phyloP scores from a whole-genome alignment of 2,888 invertebrate genomes.

The Clepsis dumicolana region DNA sequence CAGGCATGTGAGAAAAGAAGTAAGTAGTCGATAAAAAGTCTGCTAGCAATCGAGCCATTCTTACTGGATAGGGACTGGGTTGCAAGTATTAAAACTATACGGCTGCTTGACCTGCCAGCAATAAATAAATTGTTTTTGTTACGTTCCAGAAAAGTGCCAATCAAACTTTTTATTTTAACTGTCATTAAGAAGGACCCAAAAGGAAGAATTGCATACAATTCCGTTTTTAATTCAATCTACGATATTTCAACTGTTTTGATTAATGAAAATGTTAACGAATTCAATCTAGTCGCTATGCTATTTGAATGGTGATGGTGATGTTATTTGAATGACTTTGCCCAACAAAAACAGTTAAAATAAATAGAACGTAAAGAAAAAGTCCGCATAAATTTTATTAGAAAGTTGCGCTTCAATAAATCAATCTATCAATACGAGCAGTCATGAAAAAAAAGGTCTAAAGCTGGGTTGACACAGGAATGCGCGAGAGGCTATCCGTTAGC shows the following conservation, averaged over 20 bases:
- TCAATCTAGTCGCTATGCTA: too few species aligned
- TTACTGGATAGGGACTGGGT: slow-evolving; percentile 13
- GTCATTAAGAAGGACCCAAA: too few species aligned
- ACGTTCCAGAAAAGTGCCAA: background rate
- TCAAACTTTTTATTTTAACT: too few species aligned
- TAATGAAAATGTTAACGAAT: too few species aligned
- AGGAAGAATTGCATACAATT: too few species aligned
- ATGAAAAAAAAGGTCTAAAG: slow-evolving; percentile 4
- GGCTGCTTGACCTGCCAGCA: slow-evolving; percentile 3
- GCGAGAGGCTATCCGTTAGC: slow-evolving; percentile 30
- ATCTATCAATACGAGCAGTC: background rate
- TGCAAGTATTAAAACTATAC: slow-evolving; percentile 2
- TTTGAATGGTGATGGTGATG: too few species aligned
- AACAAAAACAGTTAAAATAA: background rate
- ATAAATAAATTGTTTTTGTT: background rate
- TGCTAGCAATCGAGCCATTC: slow-evolving; percentile 4
- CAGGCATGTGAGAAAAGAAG: slow-evolving; percentile 23
- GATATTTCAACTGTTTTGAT: too few species aligned
- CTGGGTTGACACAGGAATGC: slow-evolving; percentile 23
- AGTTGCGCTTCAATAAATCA: slow-evolving; percentile 2
- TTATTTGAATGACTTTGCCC: too few species aligned
- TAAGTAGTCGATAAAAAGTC: slow-evolving; percentile 19
- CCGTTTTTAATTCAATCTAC: too few species aligned
- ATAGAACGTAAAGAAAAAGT: background rate
- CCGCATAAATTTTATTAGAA: background rate